phyloP scores from a whole-genome alignment of 2,797 vertebrate genomes.

The Labroides dimidiatus region DNA sequence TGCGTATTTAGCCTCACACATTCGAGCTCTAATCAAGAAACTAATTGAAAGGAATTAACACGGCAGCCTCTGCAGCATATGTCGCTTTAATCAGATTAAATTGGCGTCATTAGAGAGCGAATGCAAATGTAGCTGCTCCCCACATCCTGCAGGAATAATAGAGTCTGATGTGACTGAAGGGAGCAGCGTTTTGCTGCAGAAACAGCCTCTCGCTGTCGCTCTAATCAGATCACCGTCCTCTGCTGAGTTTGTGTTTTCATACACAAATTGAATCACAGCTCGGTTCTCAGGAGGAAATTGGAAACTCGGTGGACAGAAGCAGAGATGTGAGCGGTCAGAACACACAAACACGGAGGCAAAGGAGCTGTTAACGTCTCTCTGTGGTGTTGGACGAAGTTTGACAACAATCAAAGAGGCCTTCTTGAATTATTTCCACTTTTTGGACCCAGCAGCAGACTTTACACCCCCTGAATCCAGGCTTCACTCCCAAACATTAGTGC shows the following conservation, averaged over 20 bases:
- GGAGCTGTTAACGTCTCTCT: too few relatives aligned
- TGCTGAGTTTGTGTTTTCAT: constrained; percentile 49
- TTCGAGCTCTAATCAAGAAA: constrained; percentile 26
- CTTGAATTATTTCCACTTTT: too few relatives aligned
- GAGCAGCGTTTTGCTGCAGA: constrained; percentile 18
- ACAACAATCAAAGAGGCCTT: too few relatives aligned
- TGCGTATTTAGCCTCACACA: constrained; percentile 5
- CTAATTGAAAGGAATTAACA: constrained; percentile 29
- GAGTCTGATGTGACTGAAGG: constrained; percentile 35
- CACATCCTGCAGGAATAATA: constrained; percentile 34
- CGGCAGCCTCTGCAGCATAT: constrained; percentile 10
- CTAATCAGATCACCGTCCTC: constrained; percentile 55
- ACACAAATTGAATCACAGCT: constrained; percentile 47
- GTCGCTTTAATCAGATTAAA: constrained; percentile 57
- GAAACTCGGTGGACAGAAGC: too few relatives aligned
- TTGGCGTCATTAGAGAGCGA: constrained; percentile 40
- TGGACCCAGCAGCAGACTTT: too few relatives aligned
- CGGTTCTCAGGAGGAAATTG: constrained; percentile 25
- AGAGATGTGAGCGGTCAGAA: constrained; percentile 17
- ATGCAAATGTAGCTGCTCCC: constrained; percentile 35
- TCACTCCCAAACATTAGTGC: neutral
- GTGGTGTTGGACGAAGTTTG: too few relatives aligned
- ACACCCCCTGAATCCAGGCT: neutral
- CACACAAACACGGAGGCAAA: neutral
- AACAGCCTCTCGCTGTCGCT: constrained; percentile 32